Percentiles rank a stretch among this genome's conserved stretches.
phyloP scores from a whole-genome alignment of 2,797 vertebrate genomes.

The Acrossocheilus wenchowensis region DNA sequence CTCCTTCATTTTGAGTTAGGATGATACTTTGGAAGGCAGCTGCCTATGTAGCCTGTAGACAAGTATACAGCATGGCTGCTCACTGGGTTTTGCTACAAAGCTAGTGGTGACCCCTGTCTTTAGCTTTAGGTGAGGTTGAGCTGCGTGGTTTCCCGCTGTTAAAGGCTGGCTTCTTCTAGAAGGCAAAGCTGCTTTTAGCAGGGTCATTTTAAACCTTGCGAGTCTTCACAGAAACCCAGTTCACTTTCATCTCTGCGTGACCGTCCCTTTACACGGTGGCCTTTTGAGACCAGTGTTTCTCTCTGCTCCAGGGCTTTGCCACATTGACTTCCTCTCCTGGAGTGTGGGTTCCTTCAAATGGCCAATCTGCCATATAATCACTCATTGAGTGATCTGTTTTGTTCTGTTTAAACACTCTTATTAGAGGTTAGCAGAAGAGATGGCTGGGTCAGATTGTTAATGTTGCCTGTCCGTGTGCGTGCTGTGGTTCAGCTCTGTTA shows the following conservation, averaged over 20 bases:
- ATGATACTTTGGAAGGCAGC: background rate
- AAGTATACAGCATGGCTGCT: background rate
- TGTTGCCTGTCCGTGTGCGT: slow-evolving; percentile 59
- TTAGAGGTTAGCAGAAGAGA: slow-evolving; percentile 70
- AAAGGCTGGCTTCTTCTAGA: slow-evolving; percentile 34
- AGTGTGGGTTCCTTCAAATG: slow-evolving; percentile 64
- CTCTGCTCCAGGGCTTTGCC: background rate
- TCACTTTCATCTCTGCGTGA: slow-evolving; percentile 41
- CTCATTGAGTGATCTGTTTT: slow-evolving; percentile 62
- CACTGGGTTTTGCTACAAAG: background rate
- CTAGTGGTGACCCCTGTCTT: slow-evolving; percentile 26
- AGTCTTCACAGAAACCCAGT: slow-evolving; percentile 42
- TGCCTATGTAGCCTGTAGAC: background rate
- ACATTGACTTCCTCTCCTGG: slow-evolving; percentile 57
- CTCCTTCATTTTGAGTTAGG: background rate
- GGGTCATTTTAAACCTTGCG: slow-evolving; percentile 37
- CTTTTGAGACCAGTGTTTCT: background rate
- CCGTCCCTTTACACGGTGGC: slow-evolving; percentile 9
- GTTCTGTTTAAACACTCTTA: slow-evolving; percentile 65
- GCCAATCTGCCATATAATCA: slow-evolving; percentile 67
- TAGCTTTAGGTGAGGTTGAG: slow-evolving; percentile 5
- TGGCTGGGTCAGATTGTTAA: slow-evolving; percentile 67
- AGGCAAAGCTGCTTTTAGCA: slow-evolving; percentile 41
- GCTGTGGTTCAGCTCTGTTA: slow-evolving; percentile 72
- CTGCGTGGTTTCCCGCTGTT: slow-evolving; percentile 10